Percentiles rank a stretch among this genome's conserved stretches.
Conservation (phyloP, 2,113 vertebrate genomes). For the Cyrtonyx montezumae region DNA sequence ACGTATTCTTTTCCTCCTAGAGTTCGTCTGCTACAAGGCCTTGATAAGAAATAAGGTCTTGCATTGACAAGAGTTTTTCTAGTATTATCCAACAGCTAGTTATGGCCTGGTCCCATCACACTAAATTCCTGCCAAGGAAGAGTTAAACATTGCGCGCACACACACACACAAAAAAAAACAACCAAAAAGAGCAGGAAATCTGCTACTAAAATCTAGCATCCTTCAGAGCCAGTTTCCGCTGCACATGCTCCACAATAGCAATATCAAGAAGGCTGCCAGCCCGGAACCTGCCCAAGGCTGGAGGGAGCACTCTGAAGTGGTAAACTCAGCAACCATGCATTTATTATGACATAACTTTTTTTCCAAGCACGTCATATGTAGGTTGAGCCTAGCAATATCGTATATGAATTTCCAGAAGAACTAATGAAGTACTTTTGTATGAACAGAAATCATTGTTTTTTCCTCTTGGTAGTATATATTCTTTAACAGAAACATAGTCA, state of each 20-base stretch:
- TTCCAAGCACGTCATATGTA: not conserved
- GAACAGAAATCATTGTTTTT: not conserved
- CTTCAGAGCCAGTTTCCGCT: not conserved
- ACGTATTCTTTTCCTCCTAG: not conserved
- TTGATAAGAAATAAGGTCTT: not conserved
- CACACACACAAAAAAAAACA: not conserved
- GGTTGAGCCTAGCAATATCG: not conserved
- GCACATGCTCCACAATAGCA: not conserved
- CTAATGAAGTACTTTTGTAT: not conserved
- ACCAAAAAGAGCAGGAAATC: not conserved
- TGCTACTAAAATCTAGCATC: not conserved
- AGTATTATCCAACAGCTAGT: not conserved
- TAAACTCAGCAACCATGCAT: not conserved
- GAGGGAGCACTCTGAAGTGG: not conserved
- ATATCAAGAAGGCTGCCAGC: not conserved
- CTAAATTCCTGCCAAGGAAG: not conserved
- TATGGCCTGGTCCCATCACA: not conserved
- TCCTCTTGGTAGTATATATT: not conserved
- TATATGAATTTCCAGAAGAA: not conserved
- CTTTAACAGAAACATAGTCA: not conserved
- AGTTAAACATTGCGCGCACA: not conserved
- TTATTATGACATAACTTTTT: not conserved
- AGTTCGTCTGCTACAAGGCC: not conserved
- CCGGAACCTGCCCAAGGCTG: not conserved
- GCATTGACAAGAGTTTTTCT: not conserved